Percentiles rank a stretch among this genome's conserved stretches.
Evolutionary conservation across 2,113 vertebrate species (phyloP).

Genomic region (Sebastes schlegelii): DNA sequence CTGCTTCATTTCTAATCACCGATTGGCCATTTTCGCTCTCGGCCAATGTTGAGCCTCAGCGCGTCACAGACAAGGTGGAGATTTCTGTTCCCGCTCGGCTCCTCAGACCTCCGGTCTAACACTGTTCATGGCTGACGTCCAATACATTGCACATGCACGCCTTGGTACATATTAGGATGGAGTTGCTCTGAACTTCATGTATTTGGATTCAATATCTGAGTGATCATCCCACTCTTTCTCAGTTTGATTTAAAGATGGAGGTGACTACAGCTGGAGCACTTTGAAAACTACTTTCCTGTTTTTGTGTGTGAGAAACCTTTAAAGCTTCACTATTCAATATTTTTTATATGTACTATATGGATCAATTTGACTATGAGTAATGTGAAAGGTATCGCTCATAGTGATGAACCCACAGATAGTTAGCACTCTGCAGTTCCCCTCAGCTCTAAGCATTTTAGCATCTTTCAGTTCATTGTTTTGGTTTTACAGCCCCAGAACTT

Average conservation of each 20-base stretch:
- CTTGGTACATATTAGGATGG: background rate
- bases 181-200: background rate
- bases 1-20: slow-evolving; percentile 42
- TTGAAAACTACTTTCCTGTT: background rate
- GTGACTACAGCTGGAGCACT: background rate
- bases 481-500: background rate
- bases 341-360: background rate
- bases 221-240: background rate
- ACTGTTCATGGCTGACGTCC: slow-evolving; percentile 37
- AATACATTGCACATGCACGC: background rate
- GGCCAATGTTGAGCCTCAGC: slow-evolving; percentile 13
- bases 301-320: background rate
- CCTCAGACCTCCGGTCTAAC: slow-evolving; percentile 15
- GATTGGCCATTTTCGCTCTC: slow-evolving; percentile 52
- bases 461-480: background rate
- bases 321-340: background rate
- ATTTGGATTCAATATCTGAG: background rate
- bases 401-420: background rate
- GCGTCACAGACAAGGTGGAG: slow-evolving; percentile 53
- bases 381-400: background rate
- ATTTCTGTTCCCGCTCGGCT: background rate
- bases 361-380: background rate
- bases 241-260: background rate
- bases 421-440: background rate
- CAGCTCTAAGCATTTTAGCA: background rate